Conservation (phyloP, 1,140 invertebrate genomes). For the Rhopalosiphum padi region DNA sequence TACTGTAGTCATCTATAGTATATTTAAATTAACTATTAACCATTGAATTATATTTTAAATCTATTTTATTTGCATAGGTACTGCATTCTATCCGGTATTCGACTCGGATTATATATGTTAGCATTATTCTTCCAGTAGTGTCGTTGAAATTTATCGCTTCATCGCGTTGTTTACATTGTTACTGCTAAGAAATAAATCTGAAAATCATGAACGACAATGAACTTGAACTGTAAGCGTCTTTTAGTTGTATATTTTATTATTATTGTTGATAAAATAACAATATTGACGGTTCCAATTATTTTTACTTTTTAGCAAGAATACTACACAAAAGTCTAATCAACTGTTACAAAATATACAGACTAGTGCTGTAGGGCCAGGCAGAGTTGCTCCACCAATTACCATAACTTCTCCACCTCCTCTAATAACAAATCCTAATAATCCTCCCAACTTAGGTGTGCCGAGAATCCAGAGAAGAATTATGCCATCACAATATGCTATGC, state of each 20-base stretch:
- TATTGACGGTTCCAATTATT: neutral
- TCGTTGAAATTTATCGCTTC: neutral
- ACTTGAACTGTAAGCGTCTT: neutral
- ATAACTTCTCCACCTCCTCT: neutral
- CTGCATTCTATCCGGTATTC: neutral
- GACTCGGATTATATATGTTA: neutral
- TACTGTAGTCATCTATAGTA: too few species aligned
- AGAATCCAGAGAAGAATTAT: neutral
- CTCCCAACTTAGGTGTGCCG: neutral
- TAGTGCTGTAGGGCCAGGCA: neutral
- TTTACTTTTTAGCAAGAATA: neutral
- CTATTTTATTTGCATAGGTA: too few species aligned
- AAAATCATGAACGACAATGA: neutral
- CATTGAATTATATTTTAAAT: neutral
- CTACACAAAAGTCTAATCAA: neutral
- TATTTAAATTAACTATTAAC: too few species aligned
- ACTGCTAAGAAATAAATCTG: neutral
- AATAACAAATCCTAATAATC: too few species aligned
- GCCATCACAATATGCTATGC: too few species aligned
- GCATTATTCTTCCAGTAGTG: neutral
- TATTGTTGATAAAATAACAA: neutral
- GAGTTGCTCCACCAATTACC: conserved; percentile 12
- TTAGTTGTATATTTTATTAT: neutral
- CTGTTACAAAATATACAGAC: neutral
- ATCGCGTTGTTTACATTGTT: neutral